Base-by-base conservation (phyloP, 2,797 vertebrate genomes). In the Telmatherina bonti region DNA sequence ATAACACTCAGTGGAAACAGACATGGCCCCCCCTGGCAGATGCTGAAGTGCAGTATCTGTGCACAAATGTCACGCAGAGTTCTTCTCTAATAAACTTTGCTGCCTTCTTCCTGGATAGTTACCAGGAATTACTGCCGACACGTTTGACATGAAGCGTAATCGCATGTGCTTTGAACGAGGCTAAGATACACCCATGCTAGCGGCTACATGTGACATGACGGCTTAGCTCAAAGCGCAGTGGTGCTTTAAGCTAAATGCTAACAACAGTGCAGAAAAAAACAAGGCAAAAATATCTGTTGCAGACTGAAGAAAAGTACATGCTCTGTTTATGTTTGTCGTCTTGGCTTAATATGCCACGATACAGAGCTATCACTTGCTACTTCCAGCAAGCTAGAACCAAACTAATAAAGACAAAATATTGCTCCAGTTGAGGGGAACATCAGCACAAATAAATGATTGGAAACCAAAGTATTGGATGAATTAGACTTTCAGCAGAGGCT, bases 21-120 rank as follows among this genome's bases (percentile, higher is more conserved):
- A 12, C 54, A 49, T 20, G 7, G n/a, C 51, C 76, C 76, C 36
- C 1, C 7, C 11, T 63, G 75, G 62, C 67, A 36, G 47, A 36
- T 66, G 70, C 31, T 59, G n/a, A 65, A 74, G 71, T 43, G 13
- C 58, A 20, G 38, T 60, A 69, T 82, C 61, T 70, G 10, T 30
- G 53, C 53, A 74, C 67, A 75, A 69, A 52, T 52, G 22, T 38
- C 36, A 56, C 45, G 57, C 58, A 54, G 51, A 47, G 52, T 62
- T 74, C 43, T 58, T 78, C 41, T 63, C 24, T 43, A 51, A 85
- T 81, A 72, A 79, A 59, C 41, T 67, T 12, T 29, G 65, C 18
- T 13, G 2, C 38, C 43, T 30, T 47, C 16, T 36, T 45, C n/a
- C 49, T 60, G 62, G 35, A 33, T n/a, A 63, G 12, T 30, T 41